Conservation (phyloP, 1,140 invertebrate species). For the Cydia splendana region DNA sequence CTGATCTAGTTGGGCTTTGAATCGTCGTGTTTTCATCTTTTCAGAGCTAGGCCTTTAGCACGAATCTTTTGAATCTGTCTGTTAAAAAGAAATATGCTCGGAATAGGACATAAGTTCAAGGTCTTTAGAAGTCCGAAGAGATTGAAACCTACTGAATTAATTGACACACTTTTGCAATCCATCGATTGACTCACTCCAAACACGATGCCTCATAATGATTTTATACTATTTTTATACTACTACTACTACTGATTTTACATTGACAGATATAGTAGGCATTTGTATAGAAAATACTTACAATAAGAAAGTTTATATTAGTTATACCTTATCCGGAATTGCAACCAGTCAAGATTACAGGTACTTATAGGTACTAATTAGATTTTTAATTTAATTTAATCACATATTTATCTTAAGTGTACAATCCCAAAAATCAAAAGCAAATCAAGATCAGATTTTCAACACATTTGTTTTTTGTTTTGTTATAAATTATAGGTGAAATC, state of each 20-base stretch:
- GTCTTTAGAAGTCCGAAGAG: slow-evolving; percentile 25
- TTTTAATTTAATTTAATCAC: too few species aligned
- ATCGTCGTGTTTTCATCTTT: slow-evolving; percentile 45
- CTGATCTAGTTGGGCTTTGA: neutral
- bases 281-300: too few species aligned
- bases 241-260: neutral
- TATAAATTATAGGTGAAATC: neutral
- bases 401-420: too few species aligned
- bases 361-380: too few species aligned
- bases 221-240: too few species aligned
- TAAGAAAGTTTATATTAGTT: too few species aligned
- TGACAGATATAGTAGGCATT: too few species aligned
- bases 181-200: neutral
- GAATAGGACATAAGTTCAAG: slow-evolving; percentile 45
- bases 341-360: too few species aligned
- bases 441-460: neutral
- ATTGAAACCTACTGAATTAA: neutral
- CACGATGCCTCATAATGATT: neutral
- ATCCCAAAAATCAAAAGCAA: too few species aligned
- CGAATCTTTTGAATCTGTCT: slow-evolving; percentile 35
- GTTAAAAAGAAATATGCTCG: slow-evolving; percentile 31
- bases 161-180: neutral
- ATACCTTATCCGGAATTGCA: too few species aligned
- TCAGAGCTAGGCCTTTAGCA: slow-evolving; percentile 42
- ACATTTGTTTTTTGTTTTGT: too few species aligned